Evolutionary conservation across 2,888 invertebrate species (phyloP).

Genomic region (Drosophila kuntzei): DNA sequence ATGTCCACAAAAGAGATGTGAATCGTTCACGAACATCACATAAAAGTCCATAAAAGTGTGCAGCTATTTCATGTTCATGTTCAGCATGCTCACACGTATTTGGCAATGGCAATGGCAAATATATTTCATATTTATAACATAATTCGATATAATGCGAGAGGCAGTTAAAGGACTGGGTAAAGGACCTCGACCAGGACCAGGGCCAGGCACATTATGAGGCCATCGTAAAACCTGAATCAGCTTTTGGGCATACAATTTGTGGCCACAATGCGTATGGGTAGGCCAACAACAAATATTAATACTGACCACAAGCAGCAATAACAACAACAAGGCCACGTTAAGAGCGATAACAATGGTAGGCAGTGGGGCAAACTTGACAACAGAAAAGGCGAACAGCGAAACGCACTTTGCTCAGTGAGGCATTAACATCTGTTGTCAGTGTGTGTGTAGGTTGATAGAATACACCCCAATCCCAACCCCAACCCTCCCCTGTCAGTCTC

Average conservation of each 20-base stretch:
- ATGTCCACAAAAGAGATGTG: constrained; percentile 6
- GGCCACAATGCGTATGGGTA: constrained; percentile 63
- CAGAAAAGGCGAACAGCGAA: constrained; percentile 70
- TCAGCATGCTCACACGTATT: constrained; percentile 62
- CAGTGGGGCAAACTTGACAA: constrained; percentile 32
- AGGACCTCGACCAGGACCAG: not conserved
- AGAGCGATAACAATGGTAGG: constrained; percentile 39
- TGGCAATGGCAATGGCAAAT: constrained; percentile 41
- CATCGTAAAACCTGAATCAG: constrained; percentile 72
- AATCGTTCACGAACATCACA: constrained; percentile 54
- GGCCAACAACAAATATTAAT: constrained; percentile 54
- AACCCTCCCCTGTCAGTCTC: not conserved
- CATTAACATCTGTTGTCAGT: constrained; percentile 77
- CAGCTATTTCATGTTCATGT: constrained; percentile 30
- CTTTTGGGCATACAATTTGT: constrained; percentile 70
- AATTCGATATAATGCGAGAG: constrained; percentile 76
- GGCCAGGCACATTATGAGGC: constrained; percentile 34
- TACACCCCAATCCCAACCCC: not conserved
- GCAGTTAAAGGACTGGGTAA: constrained; percentile 18
- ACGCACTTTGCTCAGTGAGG: constrained; percentile 77
- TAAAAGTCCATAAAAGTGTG: constrained; percentile 61
- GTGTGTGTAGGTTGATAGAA: constrained; percentile 9
- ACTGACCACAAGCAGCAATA: constrained; percentile 63
- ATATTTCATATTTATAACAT: constrained; percentile 79
- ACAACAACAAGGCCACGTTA: constrained; percentile 26